Percentiles rank a stretch among this genome's conserved stretches.
Evolutionary conservation across 2,113 vertebrate genomes (phyloP).

Genomic region (Xyliphius kryptos): DNA sequence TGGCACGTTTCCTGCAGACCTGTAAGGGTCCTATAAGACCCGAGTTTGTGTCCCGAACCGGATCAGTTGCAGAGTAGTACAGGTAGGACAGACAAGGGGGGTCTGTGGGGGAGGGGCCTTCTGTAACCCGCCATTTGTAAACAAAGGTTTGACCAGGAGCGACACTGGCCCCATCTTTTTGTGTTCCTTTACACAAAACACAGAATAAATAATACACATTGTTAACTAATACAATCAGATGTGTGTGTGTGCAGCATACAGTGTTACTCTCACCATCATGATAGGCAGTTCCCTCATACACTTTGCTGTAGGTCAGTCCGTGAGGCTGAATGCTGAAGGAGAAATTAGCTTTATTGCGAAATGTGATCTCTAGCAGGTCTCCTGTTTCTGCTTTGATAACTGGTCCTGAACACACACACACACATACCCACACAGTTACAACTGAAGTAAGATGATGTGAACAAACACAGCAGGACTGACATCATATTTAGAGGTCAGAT

Average conservation of each 20-base stretch:
- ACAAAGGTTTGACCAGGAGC: constrained; percentile 73
- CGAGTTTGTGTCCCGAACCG: constrained; percentile 77
- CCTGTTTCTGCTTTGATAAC: constrained; percentile 86
- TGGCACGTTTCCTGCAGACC: constrained; percentile 75
- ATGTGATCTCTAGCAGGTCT: constrained; percentile 77
- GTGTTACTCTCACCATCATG: constrained; percentile 76
- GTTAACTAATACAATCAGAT: no score
- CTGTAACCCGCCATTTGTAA: constrained; percentile 81
- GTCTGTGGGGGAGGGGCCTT: constrained; percentile 75
- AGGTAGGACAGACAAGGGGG: constrained; percentile 83
- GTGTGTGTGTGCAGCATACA: no score
- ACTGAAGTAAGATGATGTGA: no score
- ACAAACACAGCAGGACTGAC: not conserved
- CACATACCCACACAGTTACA: not conserved
- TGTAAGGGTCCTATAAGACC: constrained; percentile 86
- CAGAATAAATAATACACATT: not conserved
- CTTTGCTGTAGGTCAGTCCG: constrained; percentile 77
- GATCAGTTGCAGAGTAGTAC: constrained; percentile 80
- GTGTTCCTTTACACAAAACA: constrained; percentile 47
- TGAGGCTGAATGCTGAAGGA: constrained; percentile 85
- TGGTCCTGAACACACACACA: constrained; percentile 65
- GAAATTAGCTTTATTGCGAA: constrained; percentile 76
- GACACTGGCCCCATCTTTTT: constrained; percentile 73
- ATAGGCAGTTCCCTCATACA: constrained; percentile 75
- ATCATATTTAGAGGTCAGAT: not conserved